These are phyloP conservation scores for Lagopus leucura DNA, from an alignment of 2,113 vertebrate species.

Conservation along the genomic window DNA sequence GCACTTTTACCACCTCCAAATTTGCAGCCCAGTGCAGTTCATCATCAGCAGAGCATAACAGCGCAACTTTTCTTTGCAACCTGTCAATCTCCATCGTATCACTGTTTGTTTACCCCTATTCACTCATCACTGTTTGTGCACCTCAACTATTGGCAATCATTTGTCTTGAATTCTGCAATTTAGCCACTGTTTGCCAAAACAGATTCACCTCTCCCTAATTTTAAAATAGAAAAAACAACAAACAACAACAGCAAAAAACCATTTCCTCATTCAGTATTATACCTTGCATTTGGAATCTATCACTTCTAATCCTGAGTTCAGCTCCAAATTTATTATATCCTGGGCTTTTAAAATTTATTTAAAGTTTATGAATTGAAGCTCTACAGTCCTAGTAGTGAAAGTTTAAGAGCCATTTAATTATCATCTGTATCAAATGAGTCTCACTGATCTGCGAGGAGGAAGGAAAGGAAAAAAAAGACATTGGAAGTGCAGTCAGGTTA, in stretches of 20 bases:
- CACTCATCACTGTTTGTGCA: neutral
- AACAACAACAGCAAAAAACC: no score
- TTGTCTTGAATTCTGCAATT: neutral
- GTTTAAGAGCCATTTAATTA: neutral
- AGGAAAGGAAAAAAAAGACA: neutral
- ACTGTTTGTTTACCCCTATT: neutral
- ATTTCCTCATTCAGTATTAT: neutral
- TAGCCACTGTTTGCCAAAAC: neutral
- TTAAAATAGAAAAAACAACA: neutral
- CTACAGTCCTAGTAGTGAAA: neutral
- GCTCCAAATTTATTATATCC: neutral
- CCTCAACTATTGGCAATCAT: neutral
- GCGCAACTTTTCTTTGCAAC: neutral
- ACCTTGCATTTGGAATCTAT: conserved; percentile 5
- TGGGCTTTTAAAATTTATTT: conserved; percentile 37
- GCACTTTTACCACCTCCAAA: neutral
- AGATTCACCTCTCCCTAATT: neutral
- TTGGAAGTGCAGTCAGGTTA: neutral
- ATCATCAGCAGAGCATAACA: neutral
- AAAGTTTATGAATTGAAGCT: conserved; percentile 32
- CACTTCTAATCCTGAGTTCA: conserved; percentile 22
- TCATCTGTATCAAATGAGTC: conserved; percentile 23
- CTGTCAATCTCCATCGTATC: neutral
- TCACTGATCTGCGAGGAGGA: neutral
- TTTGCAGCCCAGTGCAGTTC: neutral